Evolutionary conservation across 2,888 invertebrate species (phyloP).

Genomic region (Limnephilus marmoratus): DNA sequence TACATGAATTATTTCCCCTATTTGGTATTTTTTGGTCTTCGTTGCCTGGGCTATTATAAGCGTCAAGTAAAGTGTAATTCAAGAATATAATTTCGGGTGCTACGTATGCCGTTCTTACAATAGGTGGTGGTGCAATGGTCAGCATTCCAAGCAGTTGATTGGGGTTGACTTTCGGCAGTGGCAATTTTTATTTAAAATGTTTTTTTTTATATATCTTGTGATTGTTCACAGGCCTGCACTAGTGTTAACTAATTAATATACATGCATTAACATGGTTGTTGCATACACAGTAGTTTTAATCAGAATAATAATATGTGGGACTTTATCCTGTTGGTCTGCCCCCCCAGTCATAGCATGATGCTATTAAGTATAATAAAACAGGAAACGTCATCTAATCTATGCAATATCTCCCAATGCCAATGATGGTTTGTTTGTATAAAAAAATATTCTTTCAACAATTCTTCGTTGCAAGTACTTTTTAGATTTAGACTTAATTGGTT

Average conservation of each 20-base stretch:
- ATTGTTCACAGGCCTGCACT: no score
- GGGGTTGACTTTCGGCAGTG: slow-evolving; percentile 74
- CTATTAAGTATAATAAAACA: background rate
- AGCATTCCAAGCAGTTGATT: slow-evolving; percentile 80
- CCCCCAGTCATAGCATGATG: background rate
- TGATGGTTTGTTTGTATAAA: background rate
- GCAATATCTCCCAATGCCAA: background rate
- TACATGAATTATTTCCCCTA: no score
- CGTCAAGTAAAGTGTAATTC: no score
- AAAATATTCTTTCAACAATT: background rate
- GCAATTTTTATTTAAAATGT: no score
- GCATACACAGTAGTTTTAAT: no score
- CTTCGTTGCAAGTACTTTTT: background rate
- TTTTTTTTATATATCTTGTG: no score
- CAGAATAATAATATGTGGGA: background rate
- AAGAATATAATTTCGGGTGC: no score
- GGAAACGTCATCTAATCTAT: background rate
- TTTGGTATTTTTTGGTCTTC: no score
- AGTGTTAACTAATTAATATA: background rate
- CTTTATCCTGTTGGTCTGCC: background rate
- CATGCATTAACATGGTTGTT: background rate
- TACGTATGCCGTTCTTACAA: no score
- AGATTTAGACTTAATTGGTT: background rate
- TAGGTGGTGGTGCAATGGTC: slow-evolving; percentile 78
- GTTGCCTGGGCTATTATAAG: no score